Conservation (phyloP, 2,797 vertebrate genomes). For the Labroides dimidiatus region DNA sequence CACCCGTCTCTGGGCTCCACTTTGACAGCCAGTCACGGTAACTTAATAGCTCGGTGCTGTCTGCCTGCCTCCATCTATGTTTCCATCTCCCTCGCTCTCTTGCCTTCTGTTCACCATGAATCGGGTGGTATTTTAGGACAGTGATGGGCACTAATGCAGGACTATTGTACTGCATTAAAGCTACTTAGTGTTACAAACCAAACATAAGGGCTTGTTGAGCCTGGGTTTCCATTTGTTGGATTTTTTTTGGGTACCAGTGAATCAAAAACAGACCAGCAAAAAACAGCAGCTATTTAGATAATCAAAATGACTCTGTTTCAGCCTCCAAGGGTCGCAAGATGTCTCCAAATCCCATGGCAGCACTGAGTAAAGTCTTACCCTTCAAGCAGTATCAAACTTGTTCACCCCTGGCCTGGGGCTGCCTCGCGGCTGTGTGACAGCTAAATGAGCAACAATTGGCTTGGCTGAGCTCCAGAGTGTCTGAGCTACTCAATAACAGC, state of each 20-base stretch:
- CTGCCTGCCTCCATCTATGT: slow-evolving; percentile 35
- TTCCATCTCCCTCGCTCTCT: slow-evolving; percentile 30
- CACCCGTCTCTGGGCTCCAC: slow-evolving; percentile 34
- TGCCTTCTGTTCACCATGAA: slow-evolving; percentile 23
- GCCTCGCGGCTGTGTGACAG: slow-evolving; percentile 55
- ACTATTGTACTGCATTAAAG: slow-evolving; percentile 11
- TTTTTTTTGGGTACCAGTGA: slow-evolving; percentile 15
- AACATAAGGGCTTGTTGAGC: slow-evolving; percentile 8
- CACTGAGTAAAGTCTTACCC: slow-evolving; percentile 29
- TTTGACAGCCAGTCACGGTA: slow-evolving; percentile 58
- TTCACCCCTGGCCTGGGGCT: slow-evolving; percentile 35
- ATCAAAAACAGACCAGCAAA: slow-evolving; percentile 13
- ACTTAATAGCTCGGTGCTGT: slow-evolving; percentile 44
- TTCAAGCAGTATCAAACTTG: slow-evolving; percentile 25
- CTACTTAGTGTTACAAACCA: slow-evolving; percentile 20
- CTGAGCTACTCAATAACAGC: slow-evolving; percentile 64
- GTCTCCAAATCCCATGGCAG: slow-evolving; percentile 32
- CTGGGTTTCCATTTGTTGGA: not conserved
- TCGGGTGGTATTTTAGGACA: slow-evolving; percentile 34
- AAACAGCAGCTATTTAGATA: slow-evolving; percentile 18
- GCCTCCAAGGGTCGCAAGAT: slow-evolving; percentile 21
- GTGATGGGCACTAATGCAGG: slow-evolving; percentile 28
- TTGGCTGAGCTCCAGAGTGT: slow-evolving; percentile 54
- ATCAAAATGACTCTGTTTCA: slow-evolving; percentile 10
- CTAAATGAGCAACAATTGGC: slow-evolving; percentile 71